Conservation (phyloP, 2,113 vertebrate species). For the Entomyzon cyanotis region DNA sequence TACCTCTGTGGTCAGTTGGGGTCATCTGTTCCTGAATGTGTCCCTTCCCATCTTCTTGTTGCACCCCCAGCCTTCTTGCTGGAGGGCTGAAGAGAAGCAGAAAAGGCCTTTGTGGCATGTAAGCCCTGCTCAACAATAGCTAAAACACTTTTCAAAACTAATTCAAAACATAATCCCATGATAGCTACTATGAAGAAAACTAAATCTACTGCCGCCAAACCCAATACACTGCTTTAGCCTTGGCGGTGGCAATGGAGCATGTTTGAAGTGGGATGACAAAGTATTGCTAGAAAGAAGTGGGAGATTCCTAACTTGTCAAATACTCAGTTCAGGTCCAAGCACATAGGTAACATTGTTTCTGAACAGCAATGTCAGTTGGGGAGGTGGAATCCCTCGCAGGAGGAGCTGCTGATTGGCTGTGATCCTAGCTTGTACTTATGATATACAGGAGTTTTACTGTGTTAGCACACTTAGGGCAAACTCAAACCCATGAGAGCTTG, state of each 20-base stretch:
- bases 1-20: not conserved
- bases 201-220: not conserved
- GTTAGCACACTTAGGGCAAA: not conserved
- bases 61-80: not conserved
- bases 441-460: not conserved
- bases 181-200: not conserved
- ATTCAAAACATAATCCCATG: not conserved
- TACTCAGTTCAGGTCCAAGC: not conserved
- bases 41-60: not conserved
- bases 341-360: not conserved
- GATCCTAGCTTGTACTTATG: not conserved
- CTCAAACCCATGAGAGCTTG: not conserved
- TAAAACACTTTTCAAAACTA: not conserved
- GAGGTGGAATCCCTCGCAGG: not conserved
- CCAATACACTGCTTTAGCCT: not conserved
- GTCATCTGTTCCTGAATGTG: not conserved
- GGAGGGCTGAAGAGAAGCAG: not conserved
- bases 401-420: not conserved
- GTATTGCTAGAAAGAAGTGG: not conserved
- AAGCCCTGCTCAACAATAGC: not conserved
- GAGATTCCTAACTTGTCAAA: not conserved
- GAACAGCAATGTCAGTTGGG: not conserved
- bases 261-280: not conserved
- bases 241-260: rapidly evolving
- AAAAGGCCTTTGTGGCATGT: not conserved